Evolutionary conservation across 2,888 invertebrate species (phyloP).

Genomic region (Eupithecia insigniata): DNA sequence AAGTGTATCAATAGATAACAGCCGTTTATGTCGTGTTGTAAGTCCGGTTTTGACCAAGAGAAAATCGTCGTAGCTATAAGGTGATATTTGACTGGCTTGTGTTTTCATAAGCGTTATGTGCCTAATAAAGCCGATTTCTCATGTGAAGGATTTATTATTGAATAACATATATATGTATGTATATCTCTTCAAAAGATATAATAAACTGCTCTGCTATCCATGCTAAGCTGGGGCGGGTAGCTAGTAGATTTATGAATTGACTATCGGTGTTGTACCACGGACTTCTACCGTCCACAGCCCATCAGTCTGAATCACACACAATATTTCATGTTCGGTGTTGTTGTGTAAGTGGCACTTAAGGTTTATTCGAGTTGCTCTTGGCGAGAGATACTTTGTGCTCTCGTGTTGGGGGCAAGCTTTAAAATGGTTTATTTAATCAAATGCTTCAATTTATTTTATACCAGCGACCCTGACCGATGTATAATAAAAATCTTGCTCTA

Average conservation of each 20-base stretch:
- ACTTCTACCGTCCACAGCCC: not conserved
- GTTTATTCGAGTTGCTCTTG: constrained; percentile 10
- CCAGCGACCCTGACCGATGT: too few species aligned
- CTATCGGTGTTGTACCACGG: constrained; percentile 3
- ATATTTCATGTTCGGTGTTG: constrained; percentile 19
- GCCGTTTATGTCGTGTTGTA: too few species aligned
- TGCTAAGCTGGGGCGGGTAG: not conserved
- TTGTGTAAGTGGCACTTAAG: constrained; percentile 13
- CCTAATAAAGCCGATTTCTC: too few species aligned
- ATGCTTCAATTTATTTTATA: not conserved
- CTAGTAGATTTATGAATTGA: not conserved
- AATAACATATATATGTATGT: too few species aligned
- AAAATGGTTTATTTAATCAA: not conserved
- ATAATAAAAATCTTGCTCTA: too few species aligned
- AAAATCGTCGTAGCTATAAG: too few species aligned
- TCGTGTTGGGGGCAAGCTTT: not conserved
- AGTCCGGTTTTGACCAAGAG: too few species aligned
- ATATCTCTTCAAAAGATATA: not conserved
- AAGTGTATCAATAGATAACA: too few species aligned
- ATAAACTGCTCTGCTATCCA: not conserved
- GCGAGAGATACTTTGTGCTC: constrained; percentile 6
- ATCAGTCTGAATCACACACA: constrained; percentile 19
- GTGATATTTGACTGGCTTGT: too few species aligned
- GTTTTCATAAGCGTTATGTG: too few species aligned
- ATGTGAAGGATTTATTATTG: too few species aligned